phyloP scores from a whole-genome alignment of 2,888 invertebrate species.

The Cetonia aurata region DNA sequence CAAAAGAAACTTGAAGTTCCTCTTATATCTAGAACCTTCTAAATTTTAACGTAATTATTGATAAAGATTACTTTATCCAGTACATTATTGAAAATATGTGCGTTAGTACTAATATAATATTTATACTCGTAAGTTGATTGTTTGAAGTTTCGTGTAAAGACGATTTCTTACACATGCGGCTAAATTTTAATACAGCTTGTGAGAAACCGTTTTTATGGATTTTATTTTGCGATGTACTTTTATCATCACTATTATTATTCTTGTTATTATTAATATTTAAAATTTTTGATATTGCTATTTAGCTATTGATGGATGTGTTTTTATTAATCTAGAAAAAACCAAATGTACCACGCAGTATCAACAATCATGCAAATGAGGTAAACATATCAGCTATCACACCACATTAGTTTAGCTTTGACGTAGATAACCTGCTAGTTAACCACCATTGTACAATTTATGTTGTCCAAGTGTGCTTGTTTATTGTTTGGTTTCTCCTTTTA shows the following conservation, averaged over 20 bases:
- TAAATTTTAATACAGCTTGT: neutral
- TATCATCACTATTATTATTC: neutral
- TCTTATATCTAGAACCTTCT: no score
- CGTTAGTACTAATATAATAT: slow-evolving; percentile 12
- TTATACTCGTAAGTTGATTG: slow-evolving; percentile 10
- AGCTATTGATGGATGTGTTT: slow-evolving; percentile 71
- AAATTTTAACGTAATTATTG: no score
- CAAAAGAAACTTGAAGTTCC: no score
- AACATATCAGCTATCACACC: slow-evolving; percentile 58
- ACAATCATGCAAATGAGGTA: slow-evolving; percentile 95
- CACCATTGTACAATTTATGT: no score
- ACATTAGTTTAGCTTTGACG: slow-evolving; percentile 44
- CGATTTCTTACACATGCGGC: slow-evolving; percentile 7
- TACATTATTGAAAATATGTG: neutral
- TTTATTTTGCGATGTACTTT: neutral
- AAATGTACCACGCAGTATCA: slow-evolving; percentile 96
- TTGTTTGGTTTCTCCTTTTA: no score
- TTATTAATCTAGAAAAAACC: slow-evolving; percentile 77
- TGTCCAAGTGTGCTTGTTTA: no score
- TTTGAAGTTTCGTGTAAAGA: neutral
- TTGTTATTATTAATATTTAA: slow-evolving; percentile 25
- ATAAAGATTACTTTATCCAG: no score
- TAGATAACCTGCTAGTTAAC: slow-evolving; percentile 18
- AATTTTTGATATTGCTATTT: slow-evolving; percentile 27
- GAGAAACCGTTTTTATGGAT: slow-evolving; percentile 10